Percentiles rank a stretch among this genome's conserved stretches.
Conservation (phyloP, 2,113 vertebrate species). For the Reinhardtius hippoglossoides region DNA sequence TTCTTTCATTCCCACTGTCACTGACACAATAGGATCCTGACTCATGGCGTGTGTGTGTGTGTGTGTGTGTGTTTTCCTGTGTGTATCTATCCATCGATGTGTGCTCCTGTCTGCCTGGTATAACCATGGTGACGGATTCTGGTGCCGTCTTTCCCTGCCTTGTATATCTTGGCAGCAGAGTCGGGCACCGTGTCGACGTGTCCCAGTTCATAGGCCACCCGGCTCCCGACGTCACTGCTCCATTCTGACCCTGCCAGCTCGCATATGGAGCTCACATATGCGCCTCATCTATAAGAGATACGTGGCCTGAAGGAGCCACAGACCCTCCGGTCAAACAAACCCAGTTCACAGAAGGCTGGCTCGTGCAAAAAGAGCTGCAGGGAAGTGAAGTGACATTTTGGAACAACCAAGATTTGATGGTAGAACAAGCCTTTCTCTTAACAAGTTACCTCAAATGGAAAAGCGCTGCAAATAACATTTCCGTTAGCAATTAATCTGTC, state of each 20-base stretch:
- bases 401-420: background rate
- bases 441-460: background rate
- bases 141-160: conserved; percentile 58
- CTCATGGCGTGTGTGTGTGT: conserved; percentile 17
- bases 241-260: conserved; percentile 67
- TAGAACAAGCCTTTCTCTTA: background rate
- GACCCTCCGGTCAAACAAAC: conserved; percentile 40
- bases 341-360: conserved; percentile 37
- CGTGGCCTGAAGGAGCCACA: conserved; percentile 49
- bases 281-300: conserved; percentile 77
- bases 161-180: conserved; percentile 69
- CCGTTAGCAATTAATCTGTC: too few relatives aligned
- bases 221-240: conserved; percentile 52
- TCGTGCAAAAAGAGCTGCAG: conserved; percentile 18
- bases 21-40: conserved; percentile 49
- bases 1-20: conserved; percentile 65
- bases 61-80: conserved; percentile 11
- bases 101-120: conserved; percentile 50
- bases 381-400: conserved; percentile 56
- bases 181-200: conserved; percentile 56
- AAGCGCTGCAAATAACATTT: background rate
- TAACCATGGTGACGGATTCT: conserved; percentile 70
- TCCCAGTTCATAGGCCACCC: conserved; percentile 72
- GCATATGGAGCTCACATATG: conserved; percentile 78
- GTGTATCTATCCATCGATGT: conserved; percentile 47